phyloP scores from a whole-genome alignment of 1,140 invertebrate species.

The Macrotrachela quadricornifera region DNA sequence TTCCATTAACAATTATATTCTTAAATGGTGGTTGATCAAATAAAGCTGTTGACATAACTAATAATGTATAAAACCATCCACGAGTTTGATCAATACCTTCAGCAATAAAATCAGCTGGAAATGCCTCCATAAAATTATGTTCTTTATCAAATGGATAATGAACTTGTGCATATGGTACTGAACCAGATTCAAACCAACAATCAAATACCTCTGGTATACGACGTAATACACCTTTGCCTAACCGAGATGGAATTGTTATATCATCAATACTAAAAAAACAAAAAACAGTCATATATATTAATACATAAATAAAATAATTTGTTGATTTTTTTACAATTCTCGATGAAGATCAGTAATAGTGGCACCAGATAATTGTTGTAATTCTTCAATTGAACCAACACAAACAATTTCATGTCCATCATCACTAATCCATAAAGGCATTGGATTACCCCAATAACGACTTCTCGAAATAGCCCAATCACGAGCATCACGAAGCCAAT shows the following conservation, averaged over 20 bases:
- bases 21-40: constrained; percentile 92
- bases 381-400: constrained; percentile 73
- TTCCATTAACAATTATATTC: constrained; percentile 82
- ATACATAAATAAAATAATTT: too few species aligned
- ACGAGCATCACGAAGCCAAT: constrained; percentile 85
- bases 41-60: constrained; percentile 83
- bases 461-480: constrained; percentile 96
- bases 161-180: constrained; percentile 90
- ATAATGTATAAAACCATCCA: constrained; percentile 78
- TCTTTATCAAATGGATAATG: constrained; percentile 78
- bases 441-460: constrained; percentile 96
- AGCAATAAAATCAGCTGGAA: constrained; percentile 98
- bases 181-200: constrained; percentile 99
- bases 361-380: constrained; percentile 56
- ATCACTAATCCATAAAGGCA: constrained; percentile 85
- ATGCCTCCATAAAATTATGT: constrained; percentile 72
- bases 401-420: constrained; percentile 81
- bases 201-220: constrained; percentile 89
- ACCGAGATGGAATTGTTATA: constrained; percentile 72
- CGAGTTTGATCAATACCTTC: constrained; percentile 98
- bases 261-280: too few species aligned
- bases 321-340: too few species aligned
- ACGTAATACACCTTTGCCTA: constrained; percentile 55
- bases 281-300: too few species aligned
- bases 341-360: constrained; percentile 75